phyloP scores from a whole-genome alignment of 2,797 vertebrate genomes.

The Anabacerthia variegaticeps region DNA sequence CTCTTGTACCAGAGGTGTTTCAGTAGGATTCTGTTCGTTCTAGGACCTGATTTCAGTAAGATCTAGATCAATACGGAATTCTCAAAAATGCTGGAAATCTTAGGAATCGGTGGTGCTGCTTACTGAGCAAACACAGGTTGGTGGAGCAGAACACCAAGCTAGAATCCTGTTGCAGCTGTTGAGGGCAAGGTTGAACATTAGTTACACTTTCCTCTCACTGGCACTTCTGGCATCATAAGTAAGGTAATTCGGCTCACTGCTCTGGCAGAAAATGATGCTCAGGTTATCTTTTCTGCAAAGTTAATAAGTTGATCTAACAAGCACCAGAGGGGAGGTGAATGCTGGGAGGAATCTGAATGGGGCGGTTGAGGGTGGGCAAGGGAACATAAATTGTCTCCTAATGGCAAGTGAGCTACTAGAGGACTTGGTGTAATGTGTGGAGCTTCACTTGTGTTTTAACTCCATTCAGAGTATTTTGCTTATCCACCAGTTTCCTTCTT shows the following conservation, averaged over 20 bases:
- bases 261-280: not conserved
- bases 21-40: not conserved
- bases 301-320: not conserved
- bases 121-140: not conserved
- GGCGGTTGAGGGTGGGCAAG: not conserved
- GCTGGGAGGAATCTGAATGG: not conserved
- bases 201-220: not conserved
- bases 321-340: not conserved
- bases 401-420: not conserved
- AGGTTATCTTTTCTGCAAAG: not conserved
- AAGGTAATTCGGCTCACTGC: not conserved
- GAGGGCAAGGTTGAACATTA: not conserved
- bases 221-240: not conserved
- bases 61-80: not conserved
- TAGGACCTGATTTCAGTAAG: not conserved
- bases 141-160: not conserved
- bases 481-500: not conserved
- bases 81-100: not conserved
- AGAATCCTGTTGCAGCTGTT: not conserved
- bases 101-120: not conserved
- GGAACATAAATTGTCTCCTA: not conserved
- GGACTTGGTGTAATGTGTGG: not conserved
- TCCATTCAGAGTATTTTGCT: not conserved
- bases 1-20: not conserved
- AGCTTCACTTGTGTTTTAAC: not conserved